Percentiles rank a stretch among this genome's conserved stretches.
Evolutionary conservation across 1,140 invertebrate genomes (phyloP).

Genomic region (Eciton burchellii): DNA sequence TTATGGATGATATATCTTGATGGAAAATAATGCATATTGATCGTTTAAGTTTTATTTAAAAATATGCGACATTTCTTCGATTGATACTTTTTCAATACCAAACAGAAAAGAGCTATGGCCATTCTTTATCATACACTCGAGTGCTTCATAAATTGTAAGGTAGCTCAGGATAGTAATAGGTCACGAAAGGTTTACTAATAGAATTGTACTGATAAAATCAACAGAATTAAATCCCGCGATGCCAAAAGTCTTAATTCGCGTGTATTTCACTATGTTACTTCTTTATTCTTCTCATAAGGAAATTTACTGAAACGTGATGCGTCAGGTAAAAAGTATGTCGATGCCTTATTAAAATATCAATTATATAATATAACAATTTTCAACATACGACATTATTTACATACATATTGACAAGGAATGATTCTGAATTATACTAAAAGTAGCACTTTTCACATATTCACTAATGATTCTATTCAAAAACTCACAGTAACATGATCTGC

Average conservation of each 20-base stretch:
- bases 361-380: slow-evolving; percentile 52
- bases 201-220: not conserved
- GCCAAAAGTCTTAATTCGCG: not conserved
- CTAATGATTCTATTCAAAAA: slow-evolving; percentile 31
- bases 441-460: slow-evolving; percentile 41
- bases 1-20: slow-evolving; percentile 24
- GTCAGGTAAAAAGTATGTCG: slow-evolving; percentile 40
- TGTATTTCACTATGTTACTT: not conserved
- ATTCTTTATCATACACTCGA: not conserved
- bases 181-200: not conserved
- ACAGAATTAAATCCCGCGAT: slow-evolving; percentile 5
- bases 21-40: slow-evolving; percentile 13
- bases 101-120: not conserved
- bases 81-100: not conserved
- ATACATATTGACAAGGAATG: slow-evolving; percentile 70
- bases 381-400: slow-evolving; percentile 57
- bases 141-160: slow-evolving; percentile 30
- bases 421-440: slow-evolving; percentile 69
- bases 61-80: not conserved
- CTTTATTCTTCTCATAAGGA: not conserved
- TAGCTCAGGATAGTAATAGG: slow-evolving; percentile 31
- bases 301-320: slow-evolving; percentile 20
- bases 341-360: slow-evolving; percentile 50
- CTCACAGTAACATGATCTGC: slow-evolving; percentile 39
- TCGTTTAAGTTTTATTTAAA: slow-evolving; percentile 46